A percentile compares a stretch with the other conserved stretches of the same genome.
Conservation (phyloP, 2,797 vertebrate genomes). For the Lagocephalus sceleratus region DNA sequence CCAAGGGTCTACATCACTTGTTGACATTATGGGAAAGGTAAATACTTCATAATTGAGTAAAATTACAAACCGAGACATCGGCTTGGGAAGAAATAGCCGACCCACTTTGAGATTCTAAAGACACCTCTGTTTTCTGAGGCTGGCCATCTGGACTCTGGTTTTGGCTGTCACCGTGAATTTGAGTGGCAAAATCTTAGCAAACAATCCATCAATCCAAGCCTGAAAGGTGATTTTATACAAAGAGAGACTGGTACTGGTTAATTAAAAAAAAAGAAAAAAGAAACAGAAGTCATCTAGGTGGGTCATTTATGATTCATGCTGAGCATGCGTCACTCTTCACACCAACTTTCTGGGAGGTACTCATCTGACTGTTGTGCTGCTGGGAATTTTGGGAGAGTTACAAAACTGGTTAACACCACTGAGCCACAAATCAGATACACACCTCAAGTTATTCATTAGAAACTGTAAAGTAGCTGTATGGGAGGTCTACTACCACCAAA, state of each 20-base stretch:
- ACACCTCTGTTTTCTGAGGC: constrained; percentile 56
- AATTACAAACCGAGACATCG: constrained; percentile 57
- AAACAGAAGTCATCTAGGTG: constrained; percentile 38
- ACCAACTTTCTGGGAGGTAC: constrained; percentile 61
- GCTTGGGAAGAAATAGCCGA: constrained; percentile 29
- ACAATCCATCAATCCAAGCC: constrained; percentile 54
- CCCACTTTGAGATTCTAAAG: constrained; percentile 57
- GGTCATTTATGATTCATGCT: constrained; percentile 66
- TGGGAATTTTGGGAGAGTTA: constrained; percentile 17
- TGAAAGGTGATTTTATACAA: constrained; percentile 66
- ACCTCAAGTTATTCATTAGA: constrained; percentile 17
- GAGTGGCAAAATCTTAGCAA: constrained; percentile 61
- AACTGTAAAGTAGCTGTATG: constrained; percentile 19
- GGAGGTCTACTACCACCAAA: constrained; percentile 24
- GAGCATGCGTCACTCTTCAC: constrained; percentile 57
- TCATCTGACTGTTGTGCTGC: constrained; percentile 2
- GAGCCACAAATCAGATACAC: constrained; percentile 1
- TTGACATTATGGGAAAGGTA: constrained; percentile 67
- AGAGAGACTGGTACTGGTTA: constrained; percentile 39
- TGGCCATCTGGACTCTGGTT: constrained; percentile 40
- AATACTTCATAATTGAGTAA: constrained; percentile 69
- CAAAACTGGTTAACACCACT: no score
- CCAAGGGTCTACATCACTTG: constrained; percentile 52
- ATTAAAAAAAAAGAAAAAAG: constrained; percentile 25
- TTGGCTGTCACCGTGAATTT: constrained; percentile 49